Evolutionary conservation across 23 tunicate species (phyloP), one percentile per base, ranked within the genome.

Genomic region (Aplidium turbinatum): DNA sequence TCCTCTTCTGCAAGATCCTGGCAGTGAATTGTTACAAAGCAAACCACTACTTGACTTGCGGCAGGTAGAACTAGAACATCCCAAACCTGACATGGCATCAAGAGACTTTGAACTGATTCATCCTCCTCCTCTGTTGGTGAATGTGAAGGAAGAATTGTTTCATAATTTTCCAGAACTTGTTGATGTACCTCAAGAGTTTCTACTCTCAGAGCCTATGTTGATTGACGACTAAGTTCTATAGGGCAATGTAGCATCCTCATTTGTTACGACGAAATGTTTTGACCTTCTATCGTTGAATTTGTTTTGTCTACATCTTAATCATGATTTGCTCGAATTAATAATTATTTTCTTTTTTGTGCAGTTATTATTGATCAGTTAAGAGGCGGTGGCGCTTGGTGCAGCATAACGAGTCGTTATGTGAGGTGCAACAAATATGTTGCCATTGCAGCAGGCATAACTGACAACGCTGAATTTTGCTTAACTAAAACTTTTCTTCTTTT

Each of bases 111-210:
- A 78, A 2, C 36, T 78, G 35, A 38, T 46, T 21, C 23, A 35
- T 33, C 63, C 74, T n/a, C 11, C 16, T 35, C 83, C 83, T 1
- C 31, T 63, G 1, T 54, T 65, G 5, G 31, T 23, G 20, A 75
- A 65, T 36, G 45, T 47, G 1, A 35, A 50, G 52, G 75, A 51
- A 31, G 53, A 62, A 13, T 52, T 65, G 1, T 6, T 23, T 3
- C 64, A 65, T 38, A 53, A 52, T 46, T 9, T 9, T 6, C 83
- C 83, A 16, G 7, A 25, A 56, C 65, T 78, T 23, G 65, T 35
- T 19, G 52, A 78, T 1, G 53, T 66, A 13, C 64, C 75, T 1
- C 54, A 65, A 16, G 83, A 78, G 36, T 78, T 78, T 35, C 47
- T 78, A 34, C 51, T 78, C 32, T 65, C 74, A 0, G 35, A 75